Evolutionary conservation across 2,888 invertebrate species (phyloP), one percentile per base, ranked within the genome.

Genomic region (Pedicia rivosa): DNA sequence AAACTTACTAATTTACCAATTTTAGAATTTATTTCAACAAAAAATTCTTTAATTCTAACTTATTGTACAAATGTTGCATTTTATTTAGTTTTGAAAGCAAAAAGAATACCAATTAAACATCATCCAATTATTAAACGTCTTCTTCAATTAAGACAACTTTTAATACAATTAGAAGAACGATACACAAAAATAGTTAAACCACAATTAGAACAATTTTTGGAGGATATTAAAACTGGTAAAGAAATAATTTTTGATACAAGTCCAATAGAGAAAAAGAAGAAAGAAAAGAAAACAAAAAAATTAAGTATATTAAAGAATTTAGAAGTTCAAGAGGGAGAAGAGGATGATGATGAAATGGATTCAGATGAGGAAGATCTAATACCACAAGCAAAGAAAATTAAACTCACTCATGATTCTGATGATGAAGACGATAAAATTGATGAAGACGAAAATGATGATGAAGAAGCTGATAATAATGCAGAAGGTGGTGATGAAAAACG

Each of bases 111-210:
- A 37, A 67, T 84, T 15, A 72, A 76, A 49, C 76, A 78, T 47
- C 95, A 97, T 66, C 94, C 95, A n/a, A 75, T 94, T 10, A 72
- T 86, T 29, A 82, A 84, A 54, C 69, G 86, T 43, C 64, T 95
- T 36, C 76, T 80, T 40, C 83, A 87, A 52, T 81, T 82, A 50
- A 70, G 78, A 42, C 72, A 83, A 56, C 65, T 88, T 48, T 60
- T 88, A 32, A 69, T 73, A 43, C 75, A 86, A 63, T 60, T 87
- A 45, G 74, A 78, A 45, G 69, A 74, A 8, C 68, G 74, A 37
- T 83, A 77, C 56, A 66, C 72, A 39, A 68, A 76, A 50, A 63
- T 76, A 3, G 66, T 81, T 22, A 67, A 73, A 48, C 72, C 73
- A 15, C 75, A 82, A 59, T 65, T 83, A 42, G 68, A 73, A 45